Conservation (phyloP, 2,888 invertebrate species). For the Chalcosyrphus nemorum region DNA sequence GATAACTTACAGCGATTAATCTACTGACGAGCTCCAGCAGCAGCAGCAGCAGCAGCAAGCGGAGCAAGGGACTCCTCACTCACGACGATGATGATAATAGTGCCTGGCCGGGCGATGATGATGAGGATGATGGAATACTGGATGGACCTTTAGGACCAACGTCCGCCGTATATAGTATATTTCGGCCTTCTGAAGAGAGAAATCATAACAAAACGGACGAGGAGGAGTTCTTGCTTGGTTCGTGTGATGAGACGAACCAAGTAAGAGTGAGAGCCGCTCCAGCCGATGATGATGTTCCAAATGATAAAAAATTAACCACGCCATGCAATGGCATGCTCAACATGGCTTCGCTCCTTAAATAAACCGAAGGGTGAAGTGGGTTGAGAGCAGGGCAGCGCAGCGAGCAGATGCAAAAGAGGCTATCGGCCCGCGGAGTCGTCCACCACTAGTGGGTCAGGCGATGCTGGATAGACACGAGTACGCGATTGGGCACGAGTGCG, state of each 20-base stretch:
- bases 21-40: constrained; percentile 45
- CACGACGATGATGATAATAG: constrained; percentile 47
- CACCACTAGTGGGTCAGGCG: constrained; percentile 68
- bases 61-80: constrained; percentile 55
- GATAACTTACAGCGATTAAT: constrained; percentile 72
- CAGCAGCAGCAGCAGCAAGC: constrained; percentile 5
- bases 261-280: constrained; percentile 17
- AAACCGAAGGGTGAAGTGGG: too few species aligned
- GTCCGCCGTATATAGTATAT: constrained; percentile 7
- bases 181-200: constrained; percentile 58
- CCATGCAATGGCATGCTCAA: constrained; percentile 60
- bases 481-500: constrained; percentile 51
- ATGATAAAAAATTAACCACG: constrained; percentile 72
- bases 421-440: constrained; percentile 50
- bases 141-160: constrained; percentile 50
- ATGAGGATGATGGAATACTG: constrained; percentile 70
- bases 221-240: not conserved
- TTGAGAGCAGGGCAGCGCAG: not conserved
- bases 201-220: constrained; percentile 68
- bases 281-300: constrained; percentile 61
- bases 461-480: constrained; percentile 54
- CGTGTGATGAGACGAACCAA: constrained; percentile 7
- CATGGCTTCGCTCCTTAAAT: constrained; percentile 12
- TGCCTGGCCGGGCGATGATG: constrained; percentile 33
- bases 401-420: constrained; percentile 61